Percentiles rank a stretch among this genome's conserved stretches.
Conservation (phyloP, 2,797 vertebrate species). For the Sylvia borin region DNA sequence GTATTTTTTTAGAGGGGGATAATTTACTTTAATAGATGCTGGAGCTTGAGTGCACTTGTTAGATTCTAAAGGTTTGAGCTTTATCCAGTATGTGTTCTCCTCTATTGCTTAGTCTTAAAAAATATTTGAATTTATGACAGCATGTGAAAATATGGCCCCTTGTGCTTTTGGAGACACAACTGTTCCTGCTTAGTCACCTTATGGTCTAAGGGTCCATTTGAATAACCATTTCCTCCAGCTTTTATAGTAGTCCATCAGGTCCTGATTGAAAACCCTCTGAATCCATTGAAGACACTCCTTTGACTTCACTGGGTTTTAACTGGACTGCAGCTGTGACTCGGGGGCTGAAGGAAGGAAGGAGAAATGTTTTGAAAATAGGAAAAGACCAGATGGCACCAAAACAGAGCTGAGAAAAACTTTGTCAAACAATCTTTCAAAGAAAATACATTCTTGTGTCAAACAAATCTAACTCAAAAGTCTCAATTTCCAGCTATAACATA, state of each 20-base stretch:
- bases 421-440: conserved; percentile 53
- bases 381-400: conserved; percentile 54
- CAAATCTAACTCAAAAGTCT: conserved; percentile 61
- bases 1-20: conserved; percentile 75
- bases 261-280: conserved; percentile 44
- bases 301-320: conserved; percentile 63
- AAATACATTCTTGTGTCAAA: conserved; percentile 55
- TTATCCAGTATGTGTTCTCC: conserved; percentile 76
- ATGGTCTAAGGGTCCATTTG: conserved; percentile 56
- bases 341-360: conserved; percentile 60
- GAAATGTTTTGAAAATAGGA: conserved; percentile 49
- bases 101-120: conserved; percentile 69
- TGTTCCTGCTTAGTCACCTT: conserved; percentile 65
- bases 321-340: conserved; percentile 30
- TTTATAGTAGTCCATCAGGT: conserved; percentile 7
- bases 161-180: conserved; percentile 66
- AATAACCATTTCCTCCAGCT: conserved; percentile 53
- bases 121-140: conserved; percentile 53
- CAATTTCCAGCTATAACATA: conserved; percentile 67
- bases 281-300: conserved; percentile 16
- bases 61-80: conserved; percentile 81
- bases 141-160: conserved; percentile 56
- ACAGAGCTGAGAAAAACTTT: conserved; percentile 52
- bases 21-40: conserved; percentile 75
- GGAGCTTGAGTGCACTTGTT: conserved; percentile 82